phyloP scores from a whole-genome alignment of 2,888 invertebrate genomes.

The Parthenolecanium corni region DNA sequence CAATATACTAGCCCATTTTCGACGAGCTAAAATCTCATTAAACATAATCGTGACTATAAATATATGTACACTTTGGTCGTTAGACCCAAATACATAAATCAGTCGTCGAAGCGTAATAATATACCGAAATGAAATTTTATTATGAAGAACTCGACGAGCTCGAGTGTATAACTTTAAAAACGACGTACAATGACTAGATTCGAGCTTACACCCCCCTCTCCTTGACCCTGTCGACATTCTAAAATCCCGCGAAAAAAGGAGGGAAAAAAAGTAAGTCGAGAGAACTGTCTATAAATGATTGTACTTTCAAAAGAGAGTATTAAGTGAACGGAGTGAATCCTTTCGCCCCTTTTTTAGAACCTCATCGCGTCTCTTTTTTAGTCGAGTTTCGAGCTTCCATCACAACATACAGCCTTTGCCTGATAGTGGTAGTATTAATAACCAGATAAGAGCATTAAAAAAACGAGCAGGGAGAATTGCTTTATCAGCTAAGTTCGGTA shows the following conservation, averaged over 20 bases:
- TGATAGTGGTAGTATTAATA: constrained; percentile 17
- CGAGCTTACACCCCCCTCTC: not conserved
- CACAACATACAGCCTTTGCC: not conserved
- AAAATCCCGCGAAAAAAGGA: constrained; percentile 3
- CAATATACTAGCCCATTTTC: too few relatives aligned
- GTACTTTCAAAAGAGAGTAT: constrained; percentile 27
- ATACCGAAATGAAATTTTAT: constrained; percentile 18
- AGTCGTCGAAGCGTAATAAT: constrained; percentile 27
- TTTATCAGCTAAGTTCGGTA: constrained; percentile 24
- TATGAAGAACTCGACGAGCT: not conserved
- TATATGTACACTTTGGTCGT: too few relatives aligned
- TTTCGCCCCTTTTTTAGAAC: not conserved
- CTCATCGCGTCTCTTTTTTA: not conserved
- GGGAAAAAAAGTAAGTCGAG: not conserved
- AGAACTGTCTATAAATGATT: constrained; percentile 19
- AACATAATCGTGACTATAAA: too few relatives aligned
- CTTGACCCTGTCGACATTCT: not conserved
- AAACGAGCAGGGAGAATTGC: constrained; percentile 19
- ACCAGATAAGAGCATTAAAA: constrained; percentile 28
- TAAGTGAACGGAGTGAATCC: constrained; percentile 23
- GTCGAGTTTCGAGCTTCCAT: too few relatives aligned
- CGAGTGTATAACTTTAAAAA: not conserved
- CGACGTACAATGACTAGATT: not conserved
- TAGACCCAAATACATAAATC: not conserved
- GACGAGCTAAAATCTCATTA: too few relatives aligned